phyloP scores from a whole-genome alignment of 1,140 invertebrate species.

The Sarcophaga peregrina region DNA sequence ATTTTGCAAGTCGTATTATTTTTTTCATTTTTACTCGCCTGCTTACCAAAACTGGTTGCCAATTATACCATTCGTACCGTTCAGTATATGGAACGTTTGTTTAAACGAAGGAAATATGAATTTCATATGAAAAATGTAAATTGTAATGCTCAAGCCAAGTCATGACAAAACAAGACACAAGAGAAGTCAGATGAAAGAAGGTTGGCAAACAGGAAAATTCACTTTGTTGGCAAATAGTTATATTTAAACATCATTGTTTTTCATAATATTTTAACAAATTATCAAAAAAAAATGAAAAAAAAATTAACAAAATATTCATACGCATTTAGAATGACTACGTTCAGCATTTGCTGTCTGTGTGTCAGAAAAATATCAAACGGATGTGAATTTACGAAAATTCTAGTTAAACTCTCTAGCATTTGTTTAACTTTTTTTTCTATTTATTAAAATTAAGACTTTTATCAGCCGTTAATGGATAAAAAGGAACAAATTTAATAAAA shows the following conservation, averaged over 20 bases:
- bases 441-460: constrained; percentile 24
- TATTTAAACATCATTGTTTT: constrained; percentile 50
- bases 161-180: no score
- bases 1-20: not conserved
- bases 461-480: constrained; percentile 30
- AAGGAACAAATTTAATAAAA: not conserved
- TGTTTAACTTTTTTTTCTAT: not conserved
- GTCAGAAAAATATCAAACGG: not conserved
- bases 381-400: constrained; percentile 38
- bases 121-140: not conserved
- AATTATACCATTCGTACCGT: not conserved
- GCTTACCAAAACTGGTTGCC: not conserved
- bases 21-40: not conserved
- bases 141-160: no score
- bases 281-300: constrained; percentile 14
- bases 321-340: no score
- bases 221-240: constrained; percentile 63
- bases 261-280: not conserved
- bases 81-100: not conserved
- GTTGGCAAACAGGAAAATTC: constrained; percentile 61
- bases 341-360: not conserved
- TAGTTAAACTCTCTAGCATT: not conserved
- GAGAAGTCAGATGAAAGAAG: not conserved
- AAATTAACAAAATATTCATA: not conserved
- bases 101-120: not conserved